Evolutionary conservation across 1,140 invertebrate genomes (phyloP), one percentile per base, ranked within the genome.

Genomic region (Palaemon carinicauda): DNA sequence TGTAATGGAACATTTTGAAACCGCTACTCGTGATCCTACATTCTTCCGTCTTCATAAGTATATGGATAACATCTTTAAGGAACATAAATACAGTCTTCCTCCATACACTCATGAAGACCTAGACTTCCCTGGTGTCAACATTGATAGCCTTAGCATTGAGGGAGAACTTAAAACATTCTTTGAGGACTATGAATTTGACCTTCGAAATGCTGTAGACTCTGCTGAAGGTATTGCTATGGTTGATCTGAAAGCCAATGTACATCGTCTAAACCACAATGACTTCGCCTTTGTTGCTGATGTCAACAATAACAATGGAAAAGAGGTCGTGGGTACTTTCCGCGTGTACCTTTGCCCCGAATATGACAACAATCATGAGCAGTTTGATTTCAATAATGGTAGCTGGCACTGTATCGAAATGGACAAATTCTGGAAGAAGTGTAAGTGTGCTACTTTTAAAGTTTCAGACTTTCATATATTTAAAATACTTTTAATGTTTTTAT

Each of bases 321-420:
- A 65, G 0, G 90, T 91, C 82, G 93, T 94, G 0, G 94, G 92
- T 1, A 91, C 93, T 51, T 91, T 95, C 41, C 93, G 94, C 56
- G 91, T 95, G 24, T 95, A 95, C 92, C 89, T 96, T 50, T 95
- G 94, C 52, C 95, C 95, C 3, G 95, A 95, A 90, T 94, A 94
- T 89, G 93, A 95, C 83, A 65, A 65, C 56, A 65, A 65, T 27
- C 92, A 92, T 9, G 24, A 21, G 9, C 91, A 91, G 93, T 83
- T 93, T 81, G 92, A 92, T 60, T 91, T 94, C 75, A 93, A 94
- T 83, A 91, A 94, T 87, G 93, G 94, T 89, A 92, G 93, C 85
- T 91, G 93, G 29, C 92, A 93, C 90, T 94, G 94, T 91, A 91
- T 94, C 54, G 93, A 94, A 91, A 91, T 95, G 78, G 95, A 96